These are phyloP conservation scores for Botia almorhae DNA, from an alignment of 2,797 vertebrate species.

Conservation along the genomic window DNA sequence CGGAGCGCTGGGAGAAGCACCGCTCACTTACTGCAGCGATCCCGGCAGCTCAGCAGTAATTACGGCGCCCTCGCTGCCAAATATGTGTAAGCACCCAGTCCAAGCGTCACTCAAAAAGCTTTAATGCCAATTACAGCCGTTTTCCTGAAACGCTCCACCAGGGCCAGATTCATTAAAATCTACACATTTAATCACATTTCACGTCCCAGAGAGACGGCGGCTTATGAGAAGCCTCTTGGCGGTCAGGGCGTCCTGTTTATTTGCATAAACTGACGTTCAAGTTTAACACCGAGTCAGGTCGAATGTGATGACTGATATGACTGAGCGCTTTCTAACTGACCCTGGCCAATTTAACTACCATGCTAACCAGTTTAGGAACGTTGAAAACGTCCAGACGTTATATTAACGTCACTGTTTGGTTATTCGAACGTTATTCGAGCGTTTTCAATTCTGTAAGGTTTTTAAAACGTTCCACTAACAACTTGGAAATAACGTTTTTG, in stretches of 20 bases:
- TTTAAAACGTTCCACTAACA: no score
- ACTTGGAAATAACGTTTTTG: no score
- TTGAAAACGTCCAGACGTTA: no score
- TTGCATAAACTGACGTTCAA: conserved; percentile 18
- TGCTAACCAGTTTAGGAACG: no score
- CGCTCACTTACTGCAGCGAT: conserved; percentile 48
- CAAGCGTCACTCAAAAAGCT: conserved; percentile 51
- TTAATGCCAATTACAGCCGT: conserved; percentile 67
- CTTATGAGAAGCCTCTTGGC: conserved; percentile 25
- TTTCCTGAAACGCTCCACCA: conserved; percentile 61
- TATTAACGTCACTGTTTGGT: no score
- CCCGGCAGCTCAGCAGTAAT: conserved; percentile 51
- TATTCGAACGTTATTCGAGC: no score
- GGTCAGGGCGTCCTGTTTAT: conserved; percentile 25
- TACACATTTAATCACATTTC: conserved; percentile 74
- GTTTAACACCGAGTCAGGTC: conserved; percentile 30
- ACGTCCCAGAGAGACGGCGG: conserved; percentile 68
- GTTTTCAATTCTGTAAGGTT: no score
- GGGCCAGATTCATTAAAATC: conserved; percentile 74
- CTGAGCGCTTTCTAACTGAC: conserved; percentile 23
- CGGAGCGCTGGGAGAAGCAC: conserved; percentile 46
- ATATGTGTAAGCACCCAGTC: conserved; percentile 17
- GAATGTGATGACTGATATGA: conserved; percentile 35
- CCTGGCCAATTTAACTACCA: conserved; percentile 1
- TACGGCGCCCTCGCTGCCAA: conserved; percentile 41